Percentiles rank a stretch among this genome's conserved stretches.
Conservation (phyloP, 2,797 vertebrate genomes). For the Hoplostethus mediterraneus region DNA sequence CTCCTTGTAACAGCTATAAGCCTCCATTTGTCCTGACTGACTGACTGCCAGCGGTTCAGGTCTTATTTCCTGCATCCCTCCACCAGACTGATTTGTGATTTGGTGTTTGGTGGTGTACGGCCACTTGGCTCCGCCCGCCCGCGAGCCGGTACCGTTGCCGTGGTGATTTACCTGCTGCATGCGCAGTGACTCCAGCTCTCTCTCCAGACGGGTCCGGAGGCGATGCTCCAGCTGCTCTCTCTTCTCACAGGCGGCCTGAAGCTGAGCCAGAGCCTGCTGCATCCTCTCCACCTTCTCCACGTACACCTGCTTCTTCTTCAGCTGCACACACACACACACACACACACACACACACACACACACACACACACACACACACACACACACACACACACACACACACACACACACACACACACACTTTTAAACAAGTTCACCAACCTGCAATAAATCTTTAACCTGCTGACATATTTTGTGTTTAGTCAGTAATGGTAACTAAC, state of each 20-base stretch:
- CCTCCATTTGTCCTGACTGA: too few relatives aligned
- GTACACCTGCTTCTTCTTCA: constrained; percentile 99
- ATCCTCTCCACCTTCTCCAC: constrained; percentile 98
- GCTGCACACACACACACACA: constrained; percentile 74
- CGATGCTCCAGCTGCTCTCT: constrained; percentile 96
- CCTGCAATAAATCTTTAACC: too few relatives aligned
- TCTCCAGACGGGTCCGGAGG: constrained; percentile 93
- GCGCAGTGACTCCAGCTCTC: constrained; percentile 95
- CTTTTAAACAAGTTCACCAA: too few relatives aligned
- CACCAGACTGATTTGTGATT: too few relatives aligned
- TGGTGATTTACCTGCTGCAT: constrained; percentile 92
- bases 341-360: background rate
- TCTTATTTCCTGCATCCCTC: too few relatives aligned
- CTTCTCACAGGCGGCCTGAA: constrained; percentile 98
- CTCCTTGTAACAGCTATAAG: too few relatives aligned
- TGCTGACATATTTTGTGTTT: too few relatives aligned
- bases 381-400: constrained; percentile 26
- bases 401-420: constrained; percentile 10
- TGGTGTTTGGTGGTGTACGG: too few relatives aligned
- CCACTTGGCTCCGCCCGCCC: too few relatives aligned
- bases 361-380: constrained; percentile 1
- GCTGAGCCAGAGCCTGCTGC: constrained; percentile 96
- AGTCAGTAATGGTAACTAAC: background rate
- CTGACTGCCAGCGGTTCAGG: too few relatives aligned
- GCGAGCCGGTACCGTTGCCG: too few relatives aligned